Evolutionary conservation across 1,140 invertebrate species (phyloP).

Genomic region (Brachionus sp.): DNA sequence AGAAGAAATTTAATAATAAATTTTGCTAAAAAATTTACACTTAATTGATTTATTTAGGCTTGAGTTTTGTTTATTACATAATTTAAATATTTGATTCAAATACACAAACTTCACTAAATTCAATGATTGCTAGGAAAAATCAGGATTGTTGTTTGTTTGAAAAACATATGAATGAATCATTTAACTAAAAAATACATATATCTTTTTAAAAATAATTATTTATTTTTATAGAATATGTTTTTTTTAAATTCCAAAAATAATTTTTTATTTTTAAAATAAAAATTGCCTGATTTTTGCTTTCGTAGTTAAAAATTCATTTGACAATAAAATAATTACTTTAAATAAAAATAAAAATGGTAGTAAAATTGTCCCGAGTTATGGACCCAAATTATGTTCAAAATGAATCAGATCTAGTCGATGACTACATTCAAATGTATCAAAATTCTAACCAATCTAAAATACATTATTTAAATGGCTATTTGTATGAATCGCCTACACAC

Average conservation of each 20-base stretch:
- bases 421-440: background rate
- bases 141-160: background rate
- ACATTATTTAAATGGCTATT: constrained; percentile 12
- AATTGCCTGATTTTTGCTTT: background rate
- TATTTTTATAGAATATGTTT: background rate
- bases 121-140: no score
- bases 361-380: background rate
- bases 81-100: background rate
- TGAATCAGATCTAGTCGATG: background rate
- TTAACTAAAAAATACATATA: background rate
- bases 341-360: background rate
- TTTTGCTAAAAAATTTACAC: no score
- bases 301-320: background rate
- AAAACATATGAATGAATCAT: background rate
- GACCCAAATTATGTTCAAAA: background rate
- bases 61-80: background rate
- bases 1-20: no score
- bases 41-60: no score
- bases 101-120: background rate
- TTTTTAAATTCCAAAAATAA: background rate
- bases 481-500: constrained; percentile 14
- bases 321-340: background rate
- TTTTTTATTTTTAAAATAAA: background rate
- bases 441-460: background rate
- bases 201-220: background rate